Evolutionary conservation across 2,113 vertebrate genomes (phyloP), one percentile per base, ranked within the genome.

Genomic region (Bolborhynchus lineola): DNA sequence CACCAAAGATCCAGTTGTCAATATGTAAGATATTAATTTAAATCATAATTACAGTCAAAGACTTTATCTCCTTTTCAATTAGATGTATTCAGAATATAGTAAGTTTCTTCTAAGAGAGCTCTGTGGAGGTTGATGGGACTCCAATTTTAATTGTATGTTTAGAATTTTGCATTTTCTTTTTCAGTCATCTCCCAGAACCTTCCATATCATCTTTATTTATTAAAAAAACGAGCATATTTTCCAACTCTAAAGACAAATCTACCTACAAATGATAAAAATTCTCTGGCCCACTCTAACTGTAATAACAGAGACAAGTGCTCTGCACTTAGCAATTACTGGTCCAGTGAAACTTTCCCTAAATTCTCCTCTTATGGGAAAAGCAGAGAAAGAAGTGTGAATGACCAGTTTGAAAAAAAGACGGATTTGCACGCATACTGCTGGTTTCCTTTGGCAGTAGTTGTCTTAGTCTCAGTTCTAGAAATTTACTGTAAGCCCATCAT

Each of bases 11-110:
- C 33, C 71, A 57, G 55, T 52, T 94, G 82, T 83, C 92, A 88
- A 44, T 84, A 52, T 78, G 50, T 75, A 92, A 88, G 47, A 33
- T 47, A 78, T 86, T 96, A 12, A 10, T 94, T 92, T 93, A 93
- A 90, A 90, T 75, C 1, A 3, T 68, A 86, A 93, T 68, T 68
- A 70, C 42, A 77, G 65, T 76, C 39, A 90, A 88, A 93, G 60
- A 33, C 35, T 72, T 92, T 62, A 42, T 90, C 24, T 29, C 15
- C 19, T 90, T 83, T 86, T 67, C 72, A 90, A 49, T 88, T 94
- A 92, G 59, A 75, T 15, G 28, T 33, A 47, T 79, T 87, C 65
- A 69, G 41, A 65, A 11, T 75, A 68, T 68, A 75, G 67, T 31
- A 44, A 84, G 29, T 82, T 87, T 80, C 59, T 82, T 88, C 76